Base-by-base conservation (phyloP, 2,888 invertebrate species). In the Cheilosia scutellata region DNA sequence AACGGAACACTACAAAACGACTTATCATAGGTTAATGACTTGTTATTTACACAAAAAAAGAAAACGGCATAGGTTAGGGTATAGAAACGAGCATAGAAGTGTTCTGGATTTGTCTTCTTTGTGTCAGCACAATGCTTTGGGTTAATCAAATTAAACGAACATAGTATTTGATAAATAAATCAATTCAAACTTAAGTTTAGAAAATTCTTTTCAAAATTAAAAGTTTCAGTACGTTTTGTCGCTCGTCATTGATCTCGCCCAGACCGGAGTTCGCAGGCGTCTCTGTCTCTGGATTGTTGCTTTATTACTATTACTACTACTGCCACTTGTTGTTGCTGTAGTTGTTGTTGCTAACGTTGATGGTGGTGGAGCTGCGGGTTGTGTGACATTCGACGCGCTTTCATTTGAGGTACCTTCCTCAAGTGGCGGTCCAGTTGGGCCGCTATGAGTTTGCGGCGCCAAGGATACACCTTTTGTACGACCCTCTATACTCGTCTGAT, bases 261-360 rank as follows among this genome's bases (percentile, higher is more conserved):
- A 96, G 93, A 96, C 95, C 91, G 96, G 96, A 91, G 96, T 95
- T 93, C 96, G 95, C 92, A 96, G 95, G 90, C 95, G 95, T 93
- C 96, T 91, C 89, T 91, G 95, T 93, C 94, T 95, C 94, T 95
- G 95, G 88, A 94, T 94, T 89, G 95, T 94, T 92, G 93, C 93
- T 91, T 92, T 91, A 90, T 91, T 91, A 91, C 91, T 91, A 90
- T 90, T 90, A 90, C 91, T 91, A 90, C 90, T 92, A 90, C 91
- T 80, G 84, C 68, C 84, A 60, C 75, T 74, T 37, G 63, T 74
- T 90, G 90, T 89, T 90, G 89, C 82, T 88, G 88, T 88, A 88
- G 90, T 88, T 88, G 86, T 25, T 70, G 75, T 27, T 5, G 79
- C 60, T 57, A 66, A 40, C 44, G 87, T 53, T 71, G 86, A 74